Percentiles rank a stretch among this genome's conserved stretches.
Conservation (phyloP, 2,888 invertebrate species). For the Dynastes hyllus region DNA sequence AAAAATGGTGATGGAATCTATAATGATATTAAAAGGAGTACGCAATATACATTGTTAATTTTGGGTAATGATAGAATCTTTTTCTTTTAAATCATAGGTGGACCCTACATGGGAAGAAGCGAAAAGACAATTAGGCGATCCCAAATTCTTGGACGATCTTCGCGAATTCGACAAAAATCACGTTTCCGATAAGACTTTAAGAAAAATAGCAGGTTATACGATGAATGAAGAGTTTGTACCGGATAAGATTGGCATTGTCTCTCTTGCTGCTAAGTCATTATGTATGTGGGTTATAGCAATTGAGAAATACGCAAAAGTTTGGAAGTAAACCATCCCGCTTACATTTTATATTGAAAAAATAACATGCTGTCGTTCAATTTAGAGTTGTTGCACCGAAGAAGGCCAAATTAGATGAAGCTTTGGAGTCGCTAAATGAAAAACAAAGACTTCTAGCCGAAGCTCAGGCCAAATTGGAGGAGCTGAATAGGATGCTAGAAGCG, state of each 20-base stretch:
- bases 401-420: conserved; percentile 84
- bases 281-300: conserved; percentile 95
- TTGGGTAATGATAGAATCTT: background rate
- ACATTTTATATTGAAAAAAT: conserved; percentile 1
- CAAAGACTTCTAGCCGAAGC: conserved; percentile 86
- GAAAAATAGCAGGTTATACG: conserved; percentile 86
- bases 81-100: conserved; percentile 67
- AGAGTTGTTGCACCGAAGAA: conserved; percentile 91
- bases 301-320: conserved; percentile 92
- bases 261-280: conserved; percentile 88
- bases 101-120: conserved; percentile 92
- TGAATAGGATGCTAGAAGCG: conserved; percentile 83
- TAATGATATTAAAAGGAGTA: conserved; percentile 84
- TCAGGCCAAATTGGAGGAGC: conserved; percentile 83
- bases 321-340: conserved; percentile 75
- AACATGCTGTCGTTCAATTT: conserved; percentile 51
- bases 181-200: conserved; percentile 86
- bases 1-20: conserved; percentile 92
- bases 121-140: conserved; percentile 88
- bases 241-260: conserved; percentile 89
- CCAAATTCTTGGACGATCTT: conserved; percentile 84
- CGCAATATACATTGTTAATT: background rate
- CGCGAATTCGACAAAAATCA: conserved; percentile 93
- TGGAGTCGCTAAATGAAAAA: conserved; percentile 84
- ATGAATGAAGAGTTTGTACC: conserved; percentile 90